These are phyloP conservation scores for Anodontia alba DNA, from an alignment of 2,888 invertebrate genomes.

Conservation along the genomic window DNA sequence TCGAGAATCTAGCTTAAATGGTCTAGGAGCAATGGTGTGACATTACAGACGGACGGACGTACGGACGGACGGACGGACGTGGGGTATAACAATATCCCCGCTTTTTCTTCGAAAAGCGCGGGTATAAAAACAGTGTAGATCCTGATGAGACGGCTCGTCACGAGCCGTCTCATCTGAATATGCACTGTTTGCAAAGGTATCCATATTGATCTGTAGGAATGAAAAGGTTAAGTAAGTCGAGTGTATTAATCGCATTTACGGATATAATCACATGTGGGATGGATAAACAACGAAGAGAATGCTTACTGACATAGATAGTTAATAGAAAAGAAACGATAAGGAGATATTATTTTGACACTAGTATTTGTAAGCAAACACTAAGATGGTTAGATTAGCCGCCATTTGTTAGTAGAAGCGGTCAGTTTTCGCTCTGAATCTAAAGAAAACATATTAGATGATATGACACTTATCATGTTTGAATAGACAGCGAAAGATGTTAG, in stretches of 20 bases:
- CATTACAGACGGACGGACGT: no score
- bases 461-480: constrained; percentile 15
- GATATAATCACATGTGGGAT: constrained; percentile 7
- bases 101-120: no score
- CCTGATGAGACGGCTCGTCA: no score
- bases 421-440: constrained; percentile 4
- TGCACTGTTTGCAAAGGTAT: no score
- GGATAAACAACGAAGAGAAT: constrained; percentile 9
- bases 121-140: no score
- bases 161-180: no score
- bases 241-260: constrained; percentile 1
- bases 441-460: constrained; percentile 9
- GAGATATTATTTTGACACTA: constrained; percentile 39
- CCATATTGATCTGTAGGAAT: no score
- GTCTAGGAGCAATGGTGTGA: no score
- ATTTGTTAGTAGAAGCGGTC: not conserved
- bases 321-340: constrained; percentile 36
- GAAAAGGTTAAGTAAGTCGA: constrained; percentile 8
- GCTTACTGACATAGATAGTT: constrained; percentile 44
- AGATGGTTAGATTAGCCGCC: not conserved
- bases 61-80: no score
- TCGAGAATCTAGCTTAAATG: no score
- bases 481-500: not conserved
- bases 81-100: no score
- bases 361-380: constrained; percentile 20